Evolutionary conservation across 2,797 vertebrate genomes (phyloP), one percentile per base, ranked within the genome.

Genomic region (Selene dorsalis): DNA sequence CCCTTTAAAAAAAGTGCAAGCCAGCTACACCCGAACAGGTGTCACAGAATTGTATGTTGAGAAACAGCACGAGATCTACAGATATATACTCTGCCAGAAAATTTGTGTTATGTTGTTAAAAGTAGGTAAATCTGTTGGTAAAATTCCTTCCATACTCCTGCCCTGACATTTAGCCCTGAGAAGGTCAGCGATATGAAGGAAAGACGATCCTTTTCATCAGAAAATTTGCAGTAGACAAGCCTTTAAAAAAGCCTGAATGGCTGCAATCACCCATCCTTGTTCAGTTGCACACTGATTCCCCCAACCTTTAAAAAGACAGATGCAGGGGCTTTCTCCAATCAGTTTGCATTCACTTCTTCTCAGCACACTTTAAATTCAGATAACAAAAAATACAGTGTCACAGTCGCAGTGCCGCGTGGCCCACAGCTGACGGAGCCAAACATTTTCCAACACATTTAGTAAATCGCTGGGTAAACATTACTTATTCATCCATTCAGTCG

Each of bases 311-410:
- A 77, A 69, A 73, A 70, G 43, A 69, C 35, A 35, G 17, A 39
- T 3, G 18, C 52, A 4, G 47, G 32, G 52, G 52, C 30, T 48
- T 70, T 82, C 48, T 30, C 43, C 35, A 59, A 77, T 77, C 79
- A 70, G 59, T 65, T 74, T 43, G 30, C 30, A 69, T 80, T 75
- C 20, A 74, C 45, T 73, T 65, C 45, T 73, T 65, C 38, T 69
- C 20, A 20, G 43, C 26, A 62, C 1, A 14, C 59, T 69, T 59
- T 64, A 12, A 69, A 59, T 69, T 39, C 24, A 39, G 35, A 69
- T 20, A 58, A 66, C 63, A 57, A 77, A 77, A 68, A 48, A 74
- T 17, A 71, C 24, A 35, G 20, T 4, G 0, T 62, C 22, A n/a
- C 39, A 59, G 48, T 20, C 3, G 20, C 30, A 53, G 52, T 63